Evolutionary conservation across 2,797 vertebrate species (phyloP), one percentile per base, ranked within the genome.

Genomic region (Alca torda): DNA sequence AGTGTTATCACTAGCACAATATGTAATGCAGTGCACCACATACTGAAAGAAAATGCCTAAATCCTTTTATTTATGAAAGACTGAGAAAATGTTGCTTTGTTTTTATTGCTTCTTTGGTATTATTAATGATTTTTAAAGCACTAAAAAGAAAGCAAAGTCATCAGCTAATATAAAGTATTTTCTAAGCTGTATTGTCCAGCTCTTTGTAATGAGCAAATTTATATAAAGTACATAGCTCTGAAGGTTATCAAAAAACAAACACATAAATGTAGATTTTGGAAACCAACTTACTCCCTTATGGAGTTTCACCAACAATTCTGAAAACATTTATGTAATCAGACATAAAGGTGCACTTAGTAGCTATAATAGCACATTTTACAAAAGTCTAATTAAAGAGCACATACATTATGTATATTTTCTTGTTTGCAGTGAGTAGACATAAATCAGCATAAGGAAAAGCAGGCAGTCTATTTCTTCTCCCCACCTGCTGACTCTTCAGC

Each of bases 311-410:
- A 20, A 65, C 31, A 84, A 70, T 84, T 68, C 81, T 89, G 69
- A 96, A 96, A 88, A 74, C 9, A 56, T 86, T 95, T 96, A 46
- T 84, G 13, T 95, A 73, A 76, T 77, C 89, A 97, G 78, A 94
- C 72, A 86, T 87, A 81, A 93, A 97, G 95, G 74, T 73, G 24
- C 68, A 92, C 88, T 95, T 96, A 96, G 68, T 92, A 96, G 73
- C 82, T 94, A 30, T 96, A 96, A 96, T 96, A 92, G 74, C 64
- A 69, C 84, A 80, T 95, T 97, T 96, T 95, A 81, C 56, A 91
- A 75, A 25, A 73, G 50, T n/a, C 57, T 95, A 95, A 97, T 96
- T 96, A 95, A 96, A 94, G 16, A 90, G 20, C 21, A 61, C 35
- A 84, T 93, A 70, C 41, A 87, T 95, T 96, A 93, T 83, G 84